Evolutionary conservation across 1,140 invertebrate genomes (phyloP).

Genomic region (Trypoxylus dichotomus): DNA sequence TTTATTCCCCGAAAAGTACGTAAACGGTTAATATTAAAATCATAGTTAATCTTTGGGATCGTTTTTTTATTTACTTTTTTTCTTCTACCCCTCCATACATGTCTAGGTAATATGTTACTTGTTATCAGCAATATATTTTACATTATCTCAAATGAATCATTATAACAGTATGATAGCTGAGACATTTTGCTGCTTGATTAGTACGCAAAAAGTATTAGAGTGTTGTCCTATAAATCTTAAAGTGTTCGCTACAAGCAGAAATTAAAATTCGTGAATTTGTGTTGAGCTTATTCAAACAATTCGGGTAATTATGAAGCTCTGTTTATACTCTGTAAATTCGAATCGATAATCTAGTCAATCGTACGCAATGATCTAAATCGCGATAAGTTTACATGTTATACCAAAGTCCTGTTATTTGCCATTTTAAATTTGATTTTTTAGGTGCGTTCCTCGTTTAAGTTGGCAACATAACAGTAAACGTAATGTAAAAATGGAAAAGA

Average conservation of each 20-base stretch:
- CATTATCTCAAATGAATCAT: not conserved
- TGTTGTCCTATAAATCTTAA: too few species aligned
- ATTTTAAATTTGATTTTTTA: not conserved
- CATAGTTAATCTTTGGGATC: too few species aligned
- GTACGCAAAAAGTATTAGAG: not conserved
- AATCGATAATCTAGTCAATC: not conserved
- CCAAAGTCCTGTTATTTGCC: not conserved
- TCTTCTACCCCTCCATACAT: too few species aligned
- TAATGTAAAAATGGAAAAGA: constrained; percentile 20
- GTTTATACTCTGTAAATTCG: not conserved
- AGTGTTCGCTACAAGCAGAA: not conserved
- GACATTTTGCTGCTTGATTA: not conserved
- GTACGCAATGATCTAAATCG: not conserved
- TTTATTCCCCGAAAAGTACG: not conserved
- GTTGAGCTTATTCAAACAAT: not conserved
- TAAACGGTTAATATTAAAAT: too few species aligned
- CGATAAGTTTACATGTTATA: too few species aligned
- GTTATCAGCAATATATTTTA: not conserved
- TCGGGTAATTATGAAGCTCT: not conserved
- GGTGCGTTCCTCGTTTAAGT: not conserved
- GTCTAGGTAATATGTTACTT: not conserved
- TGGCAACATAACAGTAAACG: constrained; percentile 22
- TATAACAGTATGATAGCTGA: not conserved
- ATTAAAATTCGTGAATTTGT: not conserved
- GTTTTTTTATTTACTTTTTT: too few species aligned